Evolutionary conservation across 1,140 invertebrate genomes (phyloP).

Genomic region (Subanguina moxae): DNA sequence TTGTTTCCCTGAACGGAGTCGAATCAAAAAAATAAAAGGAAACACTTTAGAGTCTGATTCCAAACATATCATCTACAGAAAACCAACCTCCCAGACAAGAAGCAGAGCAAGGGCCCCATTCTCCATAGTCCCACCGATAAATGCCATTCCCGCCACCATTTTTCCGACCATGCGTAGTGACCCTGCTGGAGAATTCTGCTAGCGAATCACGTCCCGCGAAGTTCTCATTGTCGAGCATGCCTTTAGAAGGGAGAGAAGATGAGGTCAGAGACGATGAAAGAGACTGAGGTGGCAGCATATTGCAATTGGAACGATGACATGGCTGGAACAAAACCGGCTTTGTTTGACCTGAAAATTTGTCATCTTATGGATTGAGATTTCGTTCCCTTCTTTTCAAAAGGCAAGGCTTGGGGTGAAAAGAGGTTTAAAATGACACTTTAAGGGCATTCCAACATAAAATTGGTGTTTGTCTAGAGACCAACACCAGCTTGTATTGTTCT

Average conservation of each 20-base stretch:
- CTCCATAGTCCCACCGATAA: conserved; percentile 61
- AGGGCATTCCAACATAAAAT: neutral
- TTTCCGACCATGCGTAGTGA: conserved; percentile 1
- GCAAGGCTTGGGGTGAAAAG: neutral
- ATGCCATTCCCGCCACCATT: neutral
- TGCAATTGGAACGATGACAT: conserved; percentile 39
- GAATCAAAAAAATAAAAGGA: neutral
- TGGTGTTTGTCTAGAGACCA: neutral
- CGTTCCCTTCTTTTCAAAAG: neutral
- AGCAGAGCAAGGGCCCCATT: conserved; percentile 79
- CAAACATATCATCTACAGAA: too few relatives aligned
- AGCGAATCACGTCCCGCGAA: conserved; percentile 1
- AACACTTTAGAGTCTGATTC: too few relatives aligned
- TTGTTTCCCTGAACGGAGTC: conserved; percentile 63
- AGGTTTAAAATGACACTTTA: neutral
- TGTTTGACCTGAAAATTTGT: conserved; percentile 26
- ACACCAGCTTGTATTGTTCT: conserved; percentile 5
- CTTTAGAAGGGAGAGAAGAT: neutral
- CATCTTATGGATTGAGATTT: neutral
- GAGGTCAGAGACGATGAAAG: conserved; percentile 1
- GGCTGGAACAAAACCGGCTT: conserved; percentile 51
- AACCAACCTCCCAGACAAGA: conserved; percentile 77
- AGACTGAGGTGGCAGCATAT: neutral
- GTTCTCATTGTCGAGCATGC: conserved; percentile 17
- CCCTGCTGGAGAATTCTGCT: conserved; percentile 8